Evolutionary conservation across 2,113 vertebrate genomes (phyloP).

Genomic region (Varanus salvator): DNA sequence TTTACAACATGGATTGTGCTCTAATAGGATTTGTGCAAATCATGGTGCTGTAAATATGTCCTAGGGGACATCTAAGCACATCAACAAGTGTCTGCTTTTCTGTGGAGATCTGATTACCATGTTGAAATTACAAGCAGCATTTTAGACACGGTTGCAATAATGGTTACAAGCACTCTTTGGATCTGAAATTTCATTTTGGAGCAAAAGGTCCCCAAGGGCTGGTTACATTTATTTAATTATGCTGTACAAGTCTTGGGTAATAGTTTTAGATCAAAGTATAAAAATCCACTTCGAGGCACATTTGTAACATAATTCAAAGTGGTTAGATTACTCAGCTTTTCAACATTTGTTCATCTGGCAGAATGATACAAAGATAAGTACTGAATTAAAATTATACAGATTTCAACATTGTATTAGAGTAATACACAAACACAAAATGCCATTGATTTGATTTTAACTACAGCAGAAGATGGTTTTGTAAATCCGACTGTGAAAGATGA

Average conservation of each 20-base stretch:
- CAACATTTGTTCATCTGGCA: slow-evolving; percentile 57
- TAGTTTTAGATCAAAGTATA: slow-evolving; percentile 78
- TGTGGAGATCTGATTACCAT: slow-evolving; percentile 75
- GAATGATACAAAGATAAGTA: slow-evolving; percentile 55
- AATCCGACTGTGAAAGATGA: slow-evolving; percentile 9
- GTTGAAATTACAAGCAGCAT: slow-evolving; percentile 71
- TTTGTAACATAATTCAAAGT: slow-evolving; percentile 76
- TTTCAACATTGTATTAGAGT: slow-evolving; percentile 56
- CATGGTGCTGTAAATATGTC: slow-evolving; percentile 55
- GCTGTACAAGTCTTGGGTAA: slow-evolving; percentile 72
- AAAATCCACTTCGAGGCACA: slow-evolving; percentile 76
- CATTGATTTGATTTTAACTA: slow-evolving; percentile 54
- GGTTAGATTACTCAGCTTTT: slow-evolving; percentile 70
- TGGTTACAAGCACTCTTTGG: slow-evolving; percentile 73
- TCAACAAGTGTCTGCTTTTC: slow-evolving; percentile 69
- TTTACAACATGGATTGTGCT: slow-evolving; percentile 51
- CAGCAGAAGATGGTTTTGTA: slow-evolving; percentile 18
- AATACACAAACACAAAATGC: slow-evolving; percentile 56
- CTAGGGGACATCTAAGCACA: slow-evolving; percentile 51
- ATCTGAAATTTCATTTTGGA: slow-evolving; percentile 79
- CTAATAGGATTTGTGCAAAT: slow-evolving; percentile 60
- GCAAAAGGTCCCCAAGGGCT: slow-evolving; percentile 76
- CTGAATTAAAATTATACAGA: slow-evolving; percentile 56
- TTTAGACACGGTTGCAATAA: slow-evolving; percentile 74
- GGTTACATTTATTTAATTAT: slow-evolving; percentile 83